Evolutionary conservation across 1,140 invertebrate genomes (phyloP).

Genomic region (Bombus affinis): DNA sequence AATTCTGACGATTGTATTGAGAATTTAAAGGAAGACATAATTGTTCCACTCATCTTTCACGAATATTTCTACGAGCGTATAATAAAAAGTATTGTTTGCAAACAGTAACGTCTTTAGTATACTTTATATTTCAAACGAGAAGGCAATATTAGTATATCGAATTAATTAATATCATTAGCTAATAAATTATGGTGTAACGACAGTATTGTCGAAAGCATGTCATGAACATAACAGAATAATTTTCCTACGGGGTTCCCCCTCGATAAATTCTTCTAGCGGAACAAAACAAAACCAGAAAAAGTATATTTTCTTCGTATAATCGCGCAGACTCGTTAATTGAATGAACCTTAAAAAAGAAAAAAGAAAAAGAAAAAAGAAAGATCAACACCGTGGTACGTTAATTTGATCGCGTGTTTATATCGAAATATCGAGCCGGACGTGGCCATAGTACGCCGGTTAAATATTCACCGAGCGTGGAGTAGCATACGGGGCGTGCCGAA

Average conservation of each 20-base stretch:
- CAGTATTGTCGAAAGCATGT: background rate
- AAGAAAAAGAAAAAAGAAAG: rapidly evolving
- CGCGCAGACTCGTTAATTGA: background rate
- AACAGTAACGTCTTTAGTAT: too few species aligned
- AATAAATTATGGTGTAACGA: too few species aligned
- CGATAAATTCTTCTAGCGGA: background rate
- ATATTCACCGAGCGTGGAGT: conserved; percentile 10
- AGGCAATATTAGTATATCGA: background rate
- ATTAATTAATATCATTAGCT: too few species aligned
- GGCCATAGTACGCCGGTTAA: background rate
- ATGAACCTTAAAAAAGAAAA: background rate
- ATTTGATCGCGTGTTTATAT: background rate
- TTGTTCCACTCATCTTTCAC: background rate
- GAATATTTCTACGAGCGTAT: background rate
- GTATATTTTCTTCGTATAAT: background rate
- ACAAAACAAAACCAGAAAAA: background rate
- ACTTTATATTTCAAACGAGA: background rate
- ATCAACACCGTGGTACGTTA: background rate
- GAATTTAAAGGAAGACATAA: background rate
- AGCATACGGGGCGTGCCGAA: background rate
- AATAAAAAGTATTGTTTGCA: too few species aligned
- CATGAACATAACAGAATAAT: background rate
- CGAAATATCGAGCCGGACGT: background rate
- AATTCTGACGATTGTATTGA: too few species aligned
- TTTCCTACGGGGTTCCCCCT: background rate